Conservation (phyloP, 2,113 vertebrate genomes). For the Vulpes vulpes region DNA sequence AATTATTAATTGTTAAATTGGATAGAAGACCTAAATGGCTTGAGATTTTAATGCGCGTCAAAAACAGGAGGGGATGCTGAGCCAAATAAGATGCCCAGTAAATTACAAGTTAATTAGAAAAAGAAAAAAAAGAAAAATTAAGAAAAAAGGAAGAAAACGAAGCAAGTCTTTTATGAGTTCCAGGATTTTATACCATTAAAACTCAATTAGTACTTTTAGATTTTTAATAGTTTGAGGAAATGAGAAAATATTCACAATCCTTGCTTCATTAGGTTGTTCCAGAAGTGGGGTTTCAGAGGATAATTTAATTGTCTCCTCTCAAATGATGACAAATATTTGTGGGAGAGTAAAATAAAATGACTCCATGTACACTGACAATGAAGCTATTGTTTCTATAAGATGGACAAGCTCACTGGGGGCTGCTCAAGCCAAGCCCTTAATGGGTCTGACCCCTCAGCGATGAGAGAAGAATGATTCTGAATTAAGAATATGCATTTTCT, state of each 20-base stretch:
- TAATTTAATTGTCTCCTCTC: constrained; percentile 77
- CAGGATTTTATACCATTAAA: constrained; percentile 87
- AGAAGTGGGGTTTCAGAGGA: constrained; percentile 82
- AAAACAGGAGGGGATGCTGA: constrained; percentile 78
- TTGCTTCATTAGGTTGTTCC: constrained; percentile 86
- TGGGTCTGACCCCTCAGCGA: not conserved
- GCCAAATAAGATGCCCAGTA: constrained; percentile 78
- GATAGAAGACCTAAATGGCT: constrained; percentile 78
- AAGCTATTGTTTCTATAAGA: not conserved
- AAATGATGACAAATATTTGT: constrained; percentile 67
- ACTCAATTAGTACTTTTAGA: constrained; percentile 86
- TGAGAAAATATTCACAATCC: constrained; percentile 85
- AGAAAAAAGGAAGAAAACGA: not conserved
- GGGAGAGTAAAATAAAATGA: constrained; percentile 28
- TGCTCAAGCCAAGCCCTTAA: not conserved
- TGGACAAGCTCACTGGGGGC: not conserved
- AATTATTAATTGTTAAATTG: constrained; percentile 83
- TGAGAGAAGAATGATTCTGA: not conserved
- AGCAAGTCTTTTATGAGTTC: constrained; percentile 77
- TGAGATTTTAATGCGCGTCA: constrained; percentile 66
- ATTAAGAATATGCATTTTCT: not conserved
- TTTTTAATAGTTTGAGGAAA: constrained; percentile 87
- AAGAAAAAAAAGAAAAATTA: not conserved
- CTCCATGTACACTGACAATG: not conserved
- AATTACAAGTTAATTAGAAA: constrained; percentile 82